Evolutionary conservation across 2,888 invertebrate genomes (phyloP).

Genomic region (Drosophila borborema): DNA sequence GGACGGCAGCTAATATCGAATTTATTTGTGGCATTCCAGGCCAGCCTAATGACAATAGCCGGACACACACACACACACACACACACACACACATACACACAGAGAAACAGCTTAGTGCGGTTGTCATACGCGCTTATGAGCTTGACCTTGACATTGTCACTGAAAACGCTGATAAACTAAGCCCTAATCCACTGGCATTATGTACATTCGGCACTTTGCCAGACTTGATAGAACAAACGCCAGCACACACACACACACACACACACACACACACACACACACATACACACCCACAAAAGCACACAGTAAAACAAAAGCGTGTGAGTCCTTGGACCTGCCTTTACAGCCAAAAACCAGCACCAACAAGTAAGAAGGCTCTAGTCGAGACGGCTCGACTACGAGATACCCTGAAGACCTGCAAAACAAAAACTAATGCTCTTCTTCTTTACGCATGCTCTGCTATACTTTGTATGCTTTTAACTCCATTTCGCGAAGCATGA

Average conservation of each 20-base stretch:
- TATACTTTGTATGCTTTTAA: too few relatives aligned
- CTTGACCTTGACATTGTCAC: slow-evolving; percentile 79
- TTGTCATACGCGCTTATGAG: slow-evolving; percentile 77
- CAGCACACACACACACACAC: slow-evolving; percentile 26
- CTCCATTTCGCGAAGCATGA: too few relatives aligned
- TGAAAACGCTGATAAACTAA: slow-evolving; percentile 79
- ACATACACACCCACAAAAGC: neutral
- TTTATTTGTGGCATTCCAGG: slow-evolving; percentile 51
- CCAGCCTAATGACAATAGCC: slow-evolving; percentile 35
- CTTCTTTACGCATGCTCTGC: too few relatives aligned
- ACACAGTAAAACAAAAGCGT: slow-evolving; percentile 37
- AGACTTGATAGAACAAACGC: slow-evolving; percentile 46
- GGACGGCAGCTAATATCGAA: slow-evolving; percentile 57
- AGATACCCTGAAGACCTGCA: slow-evolving; percentile 9
- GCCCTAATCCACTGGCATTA: slow-evolving; percentile 77
- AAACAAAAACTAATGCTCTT: too few relatives aligned
- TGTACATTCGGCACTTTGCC: slow-evolving; percentile 77
- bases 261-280: slow-evolving; percentile 1
- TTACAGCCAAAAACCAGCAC: slow-evolving; percentile 5
- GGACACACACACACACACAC: slow-evolving; percentile 3
- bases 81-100: slow-evolving; percentile 1
- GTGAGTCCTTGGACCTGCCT: slow-evolving; percentile 16
- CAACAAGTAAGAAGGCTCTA: neutral
- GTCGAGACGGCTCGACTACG: neutral
- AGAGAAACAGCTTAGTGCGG: slow-evolving; percentile 43